Evolutionary conservation across 1,140 invertebrate genomes (phyloP).

Genomic region (Pentalonia nigronervosa): DNA sequence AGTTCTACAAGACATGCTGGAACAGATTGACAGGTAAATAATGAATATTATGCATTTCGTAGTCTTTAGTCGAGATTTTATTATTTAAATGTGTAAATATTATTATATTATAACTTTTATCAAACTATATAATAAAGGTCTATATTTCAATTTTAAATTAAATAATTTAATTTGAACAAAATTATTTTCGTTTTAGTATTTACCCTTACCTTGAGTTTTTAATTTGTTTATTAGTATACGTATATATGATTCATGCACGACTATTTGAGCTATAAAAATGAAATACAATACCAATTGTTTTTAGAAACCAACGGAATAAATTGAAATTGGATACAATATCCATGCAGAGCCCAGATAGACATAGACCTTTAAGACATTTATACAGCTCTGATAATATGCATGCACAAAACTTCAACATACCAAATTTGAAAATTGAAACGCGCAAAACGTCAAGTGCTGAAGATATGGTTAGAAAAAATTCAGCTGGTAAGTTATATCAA

Average conservation of each 20-base stretch:
- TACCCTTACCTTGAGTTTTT: background rate
- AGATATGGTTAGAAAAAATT: constrained; percentile 86
- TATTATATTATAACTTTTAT: background rate
- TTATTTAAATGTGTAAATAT: background rate
- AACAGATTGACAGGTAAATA: constrained; percentile 81
- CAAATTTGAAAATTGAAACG: constrained; percentile 82
- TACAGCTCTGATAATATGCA: constrained; percentile 87
- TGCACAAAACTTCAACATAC: constrained; percentile 83
- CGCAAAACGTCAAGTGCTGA: constrained; percentile 87
- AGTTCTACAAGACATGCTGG: constrained; percentile 92
- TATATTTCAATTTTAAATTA: background rate
- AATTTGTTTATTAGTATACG: background rate
- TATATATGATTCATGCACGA: too few relatives aligned
- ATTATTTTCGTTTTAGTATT: background rate
- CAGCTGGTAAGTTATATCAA: constrained; percentile 68
- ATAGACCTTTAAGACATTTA: constrained; percentile 79
- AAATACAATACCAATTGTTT: background rate
- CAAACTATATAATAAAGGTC: background rate
- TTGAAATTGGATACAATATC: constrained; percentile 81
- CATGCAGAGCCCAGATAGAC: constrained; percentile 78
- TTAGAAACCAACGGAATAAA: constrained; percentile 80
- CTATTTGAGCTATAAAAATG: background rate
- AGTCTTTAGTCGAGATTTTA: background rate
- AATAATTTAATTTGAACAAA: background rate
- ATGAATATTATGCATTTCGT: background rate